phyloP scores from a whole-genome alignment of 1,140 invertebrate species.

The Epicauta chinensis region DNA sequence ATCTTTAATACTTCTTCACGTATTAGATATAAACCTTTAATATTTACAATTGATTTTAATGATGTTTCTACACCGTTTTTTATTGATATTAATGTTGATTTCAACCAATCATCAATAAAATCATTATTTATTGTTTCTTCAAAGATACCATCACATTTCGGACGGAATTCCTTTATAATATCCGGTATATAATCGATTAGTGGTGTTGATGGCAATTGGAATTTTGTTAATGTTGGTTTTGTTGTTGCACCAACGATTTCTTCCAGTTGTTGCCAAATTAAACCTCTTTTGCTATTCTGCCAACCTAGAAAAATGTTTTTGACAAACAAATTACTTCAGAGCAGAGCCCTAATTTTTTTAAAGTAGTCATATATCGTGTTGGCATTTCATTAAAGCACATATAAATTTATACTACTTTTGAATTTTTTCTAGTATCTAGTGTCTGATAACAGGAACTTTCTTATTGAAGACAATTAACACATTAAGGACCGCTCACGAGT shows the following conservation, averaged over 20 bases:
- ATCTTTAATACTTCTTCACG: slow-evolving; percentile 49
- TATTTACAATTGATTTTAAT: slow-evolving; percentile 46
- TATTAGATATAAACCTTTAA: slow-evolving; percentile 49
- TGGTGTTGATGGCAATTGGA: slow-evolving; percentile 45
- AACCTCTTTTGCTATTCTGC: slow-evolving; percentile 37
- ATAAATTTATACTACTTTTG: no score
- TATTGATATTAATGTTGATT: slow-evolving; percentile 43
- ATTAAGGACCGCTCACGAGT: no score
- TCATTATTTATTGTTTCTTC: slow-evolving; percentile 23
- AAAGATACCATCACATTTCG: slow-evolving; percentile 32
- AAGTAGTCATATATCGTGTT: no score
- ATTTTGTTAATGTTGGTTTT: slow-evolving; percentile 42
- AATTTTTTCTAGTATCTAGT: no score
- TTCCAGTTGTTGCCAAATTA: slow-evolving; percentile 44
- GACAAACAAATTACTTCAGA: no score
- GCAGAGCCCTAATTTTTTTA: no score
- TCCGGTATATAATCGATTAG: slow-evolving; percentile 45
- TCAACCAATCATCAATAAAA: slow-evolving; percentile 41
- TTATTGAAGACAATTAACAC: no score
- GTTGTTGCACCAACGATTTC: slow-evolving; percentile 43
- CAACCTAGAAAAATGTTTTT: slow-evolving; percentile 36
- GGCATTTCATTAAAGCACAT: no score
- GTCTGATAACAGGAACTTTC: no score
- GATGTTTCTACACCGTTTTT: slow-evolving; percentile 41
- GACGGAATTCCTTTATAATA: slow-evolving; percentile 44